Evolutionary conservation across 2,113 vertebrate genomes (phyloP), one percentile per base, ranked within the genome.

Genomic region (Rana temporaria): DNA sequence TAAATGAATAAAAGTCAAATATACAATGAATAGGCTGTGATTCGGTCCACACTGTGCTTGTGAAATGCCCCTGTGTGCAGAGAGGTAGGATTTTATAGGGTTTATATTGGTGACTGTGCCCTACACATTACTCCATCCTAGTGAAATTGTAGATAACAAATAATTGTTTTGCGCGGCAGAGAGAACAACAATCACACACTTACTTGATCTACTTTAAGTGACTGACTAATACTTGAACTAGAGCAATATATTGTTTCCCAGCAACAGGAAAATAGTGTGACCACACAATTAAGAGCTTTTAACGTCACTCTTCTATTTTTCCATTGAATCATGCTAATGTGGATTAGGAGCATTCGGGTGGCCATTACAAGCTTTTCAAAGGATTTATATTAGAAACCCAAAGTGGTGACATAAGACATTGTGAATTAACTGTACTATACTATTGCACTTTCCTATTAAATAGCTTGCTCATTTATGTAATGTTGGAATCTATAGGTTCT

Each of bases 281-380:
- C 12, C 17, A 15, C 4, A n/a, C 59, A 57, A 62, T 75, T 75
- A 59, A 20, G 30, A 73, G 30, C 24, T 18, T 73, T 73, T 59
- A 75, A 42, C 22, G 62, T 42, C 30, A 22, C 56, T 60, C n/a
- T 4, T n/a, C 19, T 4, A 17, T 1, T 9, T 73, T 73, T 75
- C 72, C 26, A 42, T 22, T 38, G 57, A 75, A 34, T 75, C 72
- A 75, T 62, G 56, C n/a, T 22, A 42, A 42, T 15, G 32, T 75
- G 72, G 72, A 42, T 62, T 75, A 62, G 22, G 32, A 24, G 55
- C 8, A 57, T n/a, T 6, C 5, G 72, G 72, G 56, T 60, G 72
- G 72, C 14, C 38, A 57, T 62, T 60, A 62, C 56, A 42, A 9
- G 12, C 19, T 3, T 22, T 75, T 75, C 42, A 22, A 75, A 24